Evolutionary conservation across 1,140 invertebrate genomes (phyloP), one percentile per base, ranked within the genome.

Genomic region (Riptortus pedestris): DNA sequence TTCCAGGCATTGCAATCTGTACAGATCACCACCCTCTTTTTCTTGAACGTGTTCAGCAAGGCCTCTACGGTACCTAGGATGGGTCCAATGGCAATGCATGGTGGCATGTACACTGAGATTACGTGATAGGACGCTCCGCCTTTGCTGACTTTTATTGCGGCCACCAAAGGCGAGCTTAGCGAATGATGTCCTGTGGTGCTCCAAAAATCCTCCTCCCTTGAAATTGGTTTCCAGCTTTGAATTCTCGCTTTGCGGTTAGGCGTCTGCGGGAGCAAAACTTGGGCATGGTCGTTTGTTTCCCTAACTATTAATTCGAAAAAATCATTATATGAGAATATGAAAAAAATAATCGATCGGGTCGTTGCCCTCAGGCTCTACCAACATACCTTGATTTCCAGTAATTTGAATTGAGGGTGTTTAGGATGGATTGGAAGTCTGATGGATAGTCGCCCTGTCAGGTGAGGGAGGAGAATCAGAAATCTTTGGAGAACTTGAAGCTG

Each of bases 401-500:
- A 38, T 9, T 9, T 5, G 33, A 38, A 38, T 38, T 38, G 7
- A 9, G 7, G 33, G 33, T 38, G 16, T 9, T 9, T 38, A 5
- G 7, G 33, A 16, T 9, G 7, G 20, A n/a, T n/a, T 18, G 20
- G 4, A 5, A 3, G 27, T 24, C 18, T 28, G 58, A 62, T 18
- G 14, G 57, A 5, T 14, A n/a, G n/a, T n/a, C n/a, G n/a, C n/a
- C n/a, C 14, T 28, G 57, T 20, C n/a, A 31, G 43, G 33, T 48
- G 48, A n/a, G n/a, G n/a, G n/a, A n/a, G n/a, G n/a, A n/a, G n/a
- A n/a, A n/a, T n/a, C n/a, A n/a, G n/a, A n/a, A n/a, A 60, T 4
- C 2, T 47, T 55, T 28, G 62, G 43, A 27, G 52, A 51, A 3
- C 18, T 29, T 60, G 38, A 20, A 66, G 43, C 27, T 52, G 43